Base-by-base conservation (phyloP, 2,797 vertebrate species). In the Prionace glauca region DNA sequence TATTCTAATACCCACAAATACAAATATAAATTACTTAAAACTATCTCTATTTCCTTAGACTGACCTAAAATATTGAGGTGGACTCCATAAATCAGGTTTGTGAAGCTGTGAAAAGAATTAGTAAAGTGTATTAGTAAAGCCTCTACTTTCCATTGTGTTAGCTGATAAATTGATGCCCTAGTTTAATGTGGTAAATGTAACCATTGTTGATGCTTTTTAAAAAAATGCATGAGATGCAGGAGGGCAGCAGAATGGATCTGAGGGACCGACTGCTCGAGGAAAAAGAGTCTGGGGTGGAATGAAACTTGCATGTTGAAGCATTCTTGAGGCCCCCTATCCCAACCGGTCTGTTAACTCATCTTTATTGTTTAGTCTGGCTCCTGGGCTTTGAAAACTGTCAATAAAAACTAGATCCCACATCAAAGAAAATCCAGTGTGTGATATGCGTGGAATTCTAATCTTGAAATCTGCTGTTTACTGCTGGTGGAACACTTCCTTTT, bases 361-460 rank as follows among this genome's bases (percentile, higher is more conserved):
- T 65, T 16, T 92, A 20, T 92, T 92, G 90, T 92, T 92, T 92
- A 3, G n/a, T 69, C 90, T 92, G 16, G 65, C 32, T 92, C 62
- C 62, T 22, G 65, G 65, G 18, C 41, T 12, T 67, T 50, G 24
- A 92, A 67, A 67, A 92, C 62, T 41, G 32, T 92, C 90, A 92
- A 69, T 65, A 92, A 67, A 92, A 69, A 22, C 90, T 24, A n/a
- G 20, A 41, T 92, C 69, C 65, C 90, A 92, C 90, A 67, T 92
- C 62, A 92, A 69, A 92, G 90, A 62, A 41, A 69, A 69, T 69
- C 20, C 29, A 92, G 20, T 10, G 1, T 24, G 12, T 65, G 87
- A 32, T 62, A 65, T 36, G 88, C 5, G 9, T 91, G 88, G 29
- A 91, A 65, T 91, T 65, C 88, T 91, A 65, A 91, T 91, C 88